phyloP scores from a whole-genome alignment of 1,140 invertebrate genomes.

The Mycetomoellerius zeteki region DNA sequence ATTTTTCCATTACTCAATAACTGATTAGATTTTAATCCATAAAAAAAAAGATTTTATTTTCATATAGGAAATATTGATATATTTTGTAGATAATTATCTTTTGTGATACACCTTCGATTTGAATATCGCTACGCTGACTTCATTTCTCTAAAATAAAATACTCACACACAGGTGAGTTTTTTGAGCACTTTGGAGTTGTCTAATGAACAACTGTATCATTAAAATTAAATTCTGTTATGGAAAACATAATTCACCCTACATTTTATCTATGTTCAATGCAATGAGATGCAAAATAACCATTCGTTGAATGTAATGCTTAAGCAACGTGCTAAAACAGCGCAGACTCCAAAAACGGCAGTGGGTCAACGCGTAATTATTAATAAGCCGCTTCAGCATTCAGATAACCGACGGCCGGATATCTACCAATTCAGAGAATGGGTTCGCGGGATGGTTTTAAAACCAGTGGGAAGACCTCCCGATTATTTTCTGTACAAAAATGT shows the following conservation, averaged over 20 bases:
- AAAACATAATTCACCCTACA: not conserved
- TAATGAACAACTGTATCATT: not conserved
- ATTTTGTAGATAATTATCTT: not conserved
- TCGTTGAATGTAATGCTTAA: conserved; percentile 1
- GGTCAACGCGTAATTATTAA: conserved; percentile 60
- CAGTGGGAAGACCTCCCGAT: not conserved
- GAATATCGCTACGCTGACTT: not conserved
- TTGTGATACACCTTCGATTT: not conserved
- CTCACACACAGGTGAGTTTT: not conserved
- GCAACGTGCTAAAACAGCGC: conserved; percentile 39
- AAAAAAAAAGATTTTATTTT: no score
- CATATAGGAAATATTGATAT: no score
- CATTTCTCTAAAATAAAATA: not conserved
- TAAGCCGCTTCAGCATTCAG: conserved; percentile 35
- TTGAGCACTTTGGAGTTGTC: no score
- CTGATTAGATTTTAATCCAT: no score
- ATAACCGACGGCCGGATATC: not conserved
- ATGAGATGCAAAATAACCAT: not conserved
- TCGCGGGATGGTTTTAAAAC: not conserved
- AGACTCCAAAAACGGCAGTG: conserved; percentile 50
- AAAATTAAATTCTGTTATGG: conserved; percentile 1
- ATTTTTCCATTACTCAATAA: no score
- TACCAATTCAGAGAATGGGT: not conserved
- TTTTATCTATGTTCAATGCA: not conserved
- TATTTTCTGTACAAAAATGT: not conserved